These are phyloP conservation scores for Mythimna impura DNA, from an alignment of 2,888 invertebrate species.

Conservation along the genomic window DNA sequence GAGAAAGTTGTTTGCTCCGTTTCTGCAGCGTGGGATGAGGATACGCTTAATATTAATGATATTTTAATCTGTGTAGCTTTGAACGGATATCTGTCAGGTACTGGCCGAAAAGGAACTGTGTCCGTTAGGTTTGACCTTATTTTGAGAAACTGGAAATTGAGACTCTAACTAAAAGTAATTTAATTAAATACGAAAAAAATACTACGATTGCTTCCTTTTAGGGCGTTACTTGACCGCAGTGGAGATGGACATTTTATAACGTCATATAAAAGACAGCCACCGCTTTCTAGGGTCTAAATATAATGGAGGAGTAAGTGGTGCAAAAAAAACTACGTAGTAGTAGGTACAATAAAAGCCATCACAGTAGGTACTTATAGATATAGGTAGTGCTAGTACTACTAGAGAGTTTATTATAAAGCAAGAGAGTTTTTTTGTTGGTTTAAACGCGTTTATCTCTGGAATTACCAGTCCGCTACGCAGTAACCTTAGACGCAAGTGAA, in stretches of 20 bases:
- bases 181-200: not conserved
- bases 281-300: not conserved
- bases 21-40: slow-evolving; percentile 63
- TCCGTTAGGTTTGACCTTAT: slow-evolving; percentile 29
- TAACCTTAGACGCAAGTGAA: too few relatives aligned
- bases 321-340: too few relatives aligned
- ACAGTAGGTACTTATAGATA: too few relatives aligned
- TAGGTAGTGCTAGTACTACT: too few relatives aligned
- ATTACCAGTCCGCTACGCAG: too few relatives aligned
- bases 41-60: slow-evolving; percentile 59
- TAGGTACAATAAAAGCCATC: too few relatives aligned
- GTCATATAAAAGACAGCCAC: not conserved
- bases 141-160: slow-evolving; percentile 5
- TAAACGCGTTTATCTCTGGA: too few relatives aligned
- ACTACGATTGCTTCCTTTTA: too few relatives aligned
- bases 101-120: slow-evolving; percentile 27
- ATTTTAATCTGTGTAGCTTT: slow-evolving; percentile 38
- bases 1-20: slow-evolving; percentile 67
- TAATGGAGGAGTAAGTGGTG: not conserved
- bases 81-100: slow-evolving; percentile 38
- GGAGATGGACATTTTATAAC: not conserved
- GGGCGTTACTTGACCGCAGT: not conserved
- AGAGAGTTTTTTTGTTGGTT: too few relatives aligned
- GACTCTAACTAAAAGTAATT: not conserved
- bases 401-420: too few relatives aligned